Evolutionary conservation across 2,113 vertebrate species (phyloP).

Genomic region (Okapia johnstoni): DNA sequence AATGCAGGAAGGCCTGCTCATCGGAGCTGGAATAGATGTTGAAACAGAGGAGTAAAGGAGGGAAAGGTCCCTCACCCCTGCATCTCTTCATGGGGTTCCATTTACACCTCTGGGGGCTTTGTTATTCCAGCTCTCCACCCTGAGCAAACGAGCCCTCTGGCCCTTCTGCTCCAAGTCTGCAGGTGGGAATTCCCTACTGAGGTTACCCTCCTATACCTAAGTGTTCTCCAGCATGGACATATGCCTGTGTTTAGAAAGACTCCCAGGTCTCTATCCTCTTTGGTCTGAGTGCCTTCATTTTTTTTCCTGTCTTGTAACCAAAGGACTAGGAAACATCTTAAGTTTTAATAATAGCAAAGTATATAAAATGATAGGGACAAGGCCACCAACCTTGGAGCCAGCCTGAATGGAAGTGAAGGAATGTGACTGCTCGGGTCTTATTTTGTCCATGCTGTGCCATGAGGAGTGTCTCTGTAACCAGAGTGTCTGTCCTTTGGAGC

Average conservation of each 20-base stretch:
- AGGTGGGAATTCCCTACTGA: background rate
- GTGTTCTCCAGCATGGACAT: background rate
- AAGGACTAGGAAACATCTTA: background rate
- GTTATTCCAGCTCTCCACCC: background rate
- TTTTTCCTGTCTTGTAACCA: background rate
- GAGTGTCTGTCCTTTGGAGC: background rate
- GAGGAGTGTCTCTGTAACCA: background rate
- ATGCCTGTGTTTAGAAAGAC: background rate
- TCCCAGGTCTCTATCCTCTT: background rate
- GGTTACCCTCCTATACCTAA: background rate
- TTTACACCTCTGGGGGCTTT: background rate
- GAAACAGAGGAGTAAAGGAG: background rate
- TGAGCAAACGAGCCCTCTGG: background rate
- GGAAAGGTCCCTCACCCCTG: background rate
- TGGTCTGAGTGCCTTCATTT: background rate
- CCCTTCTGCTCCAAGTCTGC: background rate
- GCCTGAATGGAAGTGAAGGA: background rate
- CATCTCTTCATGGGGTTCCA: background rate
- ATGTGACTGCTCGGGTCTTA: background rate
- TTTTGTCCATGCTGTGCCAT: background rate
- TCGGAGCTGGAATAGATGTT: background rate
- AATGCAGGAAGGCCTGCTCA: background rate
- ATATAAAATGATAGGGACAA: background rate
- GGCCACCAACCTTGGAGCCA: background rate
- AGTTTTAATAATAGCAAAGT: background rate